These are phyloP conservation scores for Neomicropteryx cornuta DNA, from an alignment of 1,140 invertebrate species.

Conservation along the genomic window DNA sequence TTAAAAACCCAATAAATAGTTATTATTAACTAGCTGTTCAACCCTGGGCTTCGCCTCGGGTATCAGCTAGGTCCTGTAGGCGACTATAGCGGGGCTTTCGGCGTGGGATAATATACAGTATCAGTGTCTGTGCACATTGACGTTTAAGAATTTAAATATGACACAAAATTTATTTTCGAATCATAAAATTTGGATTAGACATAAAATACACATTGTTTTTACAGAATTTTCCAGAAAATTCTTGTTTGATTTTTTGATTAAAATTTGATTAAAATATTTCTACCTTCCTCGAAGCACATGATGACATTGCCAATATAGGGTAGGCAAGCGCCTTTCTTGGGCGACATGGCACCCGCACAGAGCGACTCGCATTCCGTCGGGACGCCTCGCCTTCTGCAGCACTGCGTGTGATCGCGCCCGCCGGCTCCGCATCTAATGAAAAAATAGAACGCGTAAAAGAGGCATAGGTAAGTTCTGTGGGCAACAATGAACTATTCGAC, in stretches of 20 bases:
- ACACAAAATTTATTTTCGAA: slow-evolving; percentile 2
- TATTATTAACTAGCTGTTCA: too few species aligned
- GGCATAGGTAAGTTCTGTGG: slow-evolving; percentile 43
- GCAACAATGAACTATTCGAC: too few species aligned
- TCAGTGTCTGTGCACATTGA: neutral
- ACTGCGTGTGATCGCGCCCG: slow-evolving; percentile 65
- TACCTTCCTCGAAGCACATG: slow-evolving; percentile 77
- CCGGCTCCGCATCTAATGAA: neutral
- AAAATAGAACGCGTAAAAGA: neutral
- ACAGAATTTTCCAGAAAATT: too few species aligned
- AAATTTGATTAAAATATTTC: too few species aligned
- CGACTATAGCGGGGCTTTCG: too few species aligned
- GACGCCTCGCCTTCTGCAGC: slow-evolving; percentile 63
- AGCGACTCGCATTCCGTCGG: slow-evolving; percentile 56
- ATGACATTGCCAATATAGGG: slow-evolving; percentile 74
- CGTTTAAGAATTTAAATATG: slow-evolving; percentile 2
- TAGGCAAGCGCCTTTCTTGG: slow-evolving; percentile 50
- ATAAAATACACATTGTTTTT: too few species aligned
- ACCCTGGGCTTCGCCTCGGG: too few species aligned
- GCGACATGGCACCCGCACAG: slow-evolving; percentile 59
- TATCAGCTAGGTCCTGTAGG: too few species aligned
- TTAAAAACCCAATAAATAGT: too few species aligned
- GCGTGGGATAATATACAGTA: slow-evolving; percentile 8
- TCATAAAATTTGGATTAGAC: too few species aligned
- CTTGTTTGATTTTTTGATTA: too few species aligned